These are phyloP conservation scores for Oscheius sp. DNA, from an alignment of 2,888 invertebrate genomes.

Conservation along the genomic window DNA sequence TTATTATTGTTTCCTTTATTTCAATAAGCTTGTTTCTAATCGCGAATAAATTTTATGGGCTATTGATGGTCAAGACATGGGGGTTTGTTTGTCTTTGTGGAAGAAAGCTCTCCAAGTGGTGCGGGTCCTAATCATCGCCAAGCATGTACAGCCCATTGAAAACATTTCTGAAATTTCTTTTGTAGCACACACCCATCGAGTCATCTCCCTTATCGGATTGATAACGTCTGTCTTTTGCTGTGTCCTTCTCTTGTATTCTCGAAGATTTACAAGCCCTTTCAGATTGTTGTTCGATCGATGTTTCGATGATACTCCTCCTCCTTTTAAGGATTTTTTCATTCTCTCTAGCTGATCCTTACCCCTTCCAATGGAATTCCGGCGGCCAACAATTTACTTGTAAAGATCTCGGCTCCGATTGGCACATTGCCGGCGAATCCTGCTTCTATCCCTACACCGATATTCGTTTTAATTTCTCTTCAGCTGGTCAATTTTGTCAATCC, in stretches of 20 bases:
- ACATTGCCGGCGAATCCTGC: slow-evolving; percentile 11
- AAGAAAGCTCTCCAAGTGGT: slow-evolving; percentile 9
- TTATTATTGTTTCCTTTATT: neutral
- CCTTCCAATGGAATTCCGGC: slow-evolving; percentile 10
- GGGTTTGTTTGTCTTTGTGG: slow-evolving; percentile 11
- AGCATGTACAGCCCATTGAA: neutral
- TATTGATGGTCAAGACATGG: neutral
- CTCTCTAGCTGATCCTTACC: slow-evolving; percentile 7
- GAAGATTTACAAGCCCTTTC: neutral
- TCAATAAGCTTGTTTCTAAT: slow-evolving; percentile 1
- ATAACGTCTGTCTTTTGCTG: neutral
- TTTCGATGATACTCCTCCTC: slow-evolving; percentile 1
- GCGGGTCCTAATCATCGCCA: neutral
- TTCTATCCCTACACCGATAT: slow-evolving; percentile 1
- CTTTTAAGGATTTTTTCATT: neutral
- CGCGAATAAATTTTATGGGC: slow-evolving; percentile 1
- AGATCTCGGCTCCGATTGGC: neutral
- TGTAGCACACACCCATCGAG: neutral
- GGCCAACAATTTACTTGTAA: neutral
- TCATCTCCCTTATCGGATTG: neutral
- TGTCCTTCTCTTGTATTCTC: neutral
- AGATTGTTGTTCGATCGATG: slow-evolving; percentile 6
- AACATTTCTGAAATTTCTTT: neutral
- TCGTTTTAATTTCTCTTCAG: neutral
- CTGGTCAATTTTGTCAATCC: neutral